Percentiles rank a stretch among this genome's conserved stretches.
Conservation (phyloP, 2,113 vertebrate species). For the Hippocampus abdominalis region DNA sequence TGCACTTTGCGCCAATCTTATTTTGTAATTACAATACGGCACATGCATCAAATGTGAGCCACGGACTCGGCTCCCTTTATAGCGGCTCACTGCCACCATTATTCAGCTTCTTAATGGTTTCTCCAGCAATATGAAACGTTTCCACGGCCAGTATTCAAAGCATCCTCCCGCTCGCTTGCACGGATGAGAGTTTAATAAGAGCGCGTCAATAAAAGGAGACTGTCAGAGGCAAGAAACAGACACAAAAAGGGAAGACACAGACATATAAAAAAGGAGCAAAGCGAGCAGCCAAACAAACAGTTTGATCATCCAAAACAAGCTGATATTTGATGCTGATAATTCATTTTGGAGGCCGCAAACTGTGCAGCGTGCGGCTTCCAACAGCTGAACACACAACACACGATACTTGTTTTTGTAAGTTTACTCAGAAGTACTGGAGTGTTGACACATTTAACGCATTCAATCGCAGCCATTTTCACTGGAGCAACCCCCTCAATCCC, state of each 20-base stretch:
- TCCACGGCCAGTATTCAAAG: conserved; percentile 14
- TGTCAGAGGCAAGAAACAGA: neutral
- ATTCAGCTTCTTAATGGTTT: conserved; percentile 24
- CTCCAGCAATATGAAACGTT: conserved; percentile 19
- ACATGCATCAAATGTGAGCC: conserved; percentile 6
- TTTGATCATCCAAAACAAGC: conserved; percentile 4
- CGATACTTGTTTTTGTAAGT: neutral
- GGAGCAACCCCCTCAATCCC: too few species aligned
- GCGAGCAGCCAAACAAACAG: conserved; percentile 6
- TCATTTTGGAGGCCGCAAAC: neutral
- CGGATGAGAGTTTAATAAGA: conserved; percentile 4
- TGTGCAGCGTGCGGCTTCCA: neutral
- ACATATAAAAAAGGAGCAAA: neutral
- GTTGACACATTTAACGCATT: neutral
- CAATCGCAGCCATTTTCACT: too few species aligned
- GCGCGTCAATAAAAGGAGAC: neutral
- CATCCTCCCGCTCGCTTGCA: conserved; percentile 20
- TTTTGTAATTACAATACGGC: neutral
- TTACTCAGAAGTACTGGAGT: neutral
- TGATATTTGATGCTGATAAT: conserved; percentile 1
- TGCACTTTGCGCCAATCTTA: neutral
- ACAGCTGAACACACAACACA: conserved; percentile 4
- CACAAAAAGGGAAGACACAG: neutral
- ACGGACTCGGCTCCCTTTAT: conserved; percentile 7
- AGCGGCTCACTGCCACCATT: conserved; percentile 11